Evolutionary conservation across 2,888 invertebrate species (phyloP).

Genomic region (Andricus curvator): DNA sequence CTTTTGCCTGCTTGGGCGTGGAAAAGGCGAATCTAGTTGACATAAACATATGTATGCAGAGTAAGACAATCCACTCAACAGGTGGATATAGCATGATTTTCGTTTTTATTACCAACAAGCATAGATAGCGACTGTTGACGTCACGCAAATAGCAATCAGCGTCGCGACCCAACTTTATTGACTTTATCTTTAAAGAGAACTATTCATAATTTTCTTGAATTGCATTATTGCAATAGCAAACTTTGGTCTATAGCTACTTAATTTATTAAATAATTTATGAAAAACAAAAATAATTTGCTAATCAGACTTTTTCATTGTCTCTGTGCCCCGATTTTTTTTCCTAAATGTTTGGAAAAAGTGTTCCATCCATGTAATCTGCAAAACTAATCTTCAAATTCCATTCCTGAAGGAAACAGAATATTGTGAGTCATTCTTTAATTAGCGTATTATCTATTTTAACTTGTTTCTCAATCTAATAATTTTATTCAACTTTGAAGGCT

Average conservation of each 20-base stretch:
- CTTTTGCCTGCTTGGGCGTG: too few relatives aligned
- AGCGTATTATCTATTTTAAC: not conserved
- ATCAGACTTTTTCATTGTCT: too few relatives aligned
- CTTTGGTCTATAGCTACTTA: not conserved
- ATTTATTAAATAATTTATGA: too few relatives aligned
- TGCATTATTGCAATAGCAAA: not conserved
- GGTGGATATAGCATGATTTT: conserved; percentile 66
- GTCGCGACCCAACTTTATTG: not conserved
- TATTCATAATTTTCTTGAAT: not conserved
- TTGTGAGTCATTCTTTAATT: not conserved
- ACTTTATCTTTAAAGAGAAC: not conserved
- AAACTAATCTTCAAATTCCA: not conserved
- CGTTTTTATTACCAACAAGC: too few relatives aligned
- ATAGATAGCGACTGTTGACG: too few relatives aligned
- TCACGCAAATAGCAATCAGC: conserved; percentile 49
- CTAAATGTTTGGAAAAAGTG: too few relatives aligned
- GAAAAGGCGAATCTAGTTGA: too few relatives aligned
- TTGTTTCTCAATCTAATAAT: too few relatives aligned
- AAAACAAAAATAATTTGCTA: too few relatives aligned
- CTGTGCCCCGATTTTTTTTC: too few relatives aligned
- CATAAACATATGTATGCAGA: not conserved
- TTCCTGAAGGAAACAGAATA: not conserved
- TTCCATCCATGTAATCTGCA: too few relatives aligned
- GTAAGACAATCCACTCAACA: conserved; percentile 51
- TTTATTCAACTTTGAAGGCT: too few relatives aligned